A percentile compares a stretch with the other conserved stretches of the same genome.
phyloP scores from a whole-genome alignment of 2,113 vertebrate genomes.

The Pogonocichla stellata region DNA sequence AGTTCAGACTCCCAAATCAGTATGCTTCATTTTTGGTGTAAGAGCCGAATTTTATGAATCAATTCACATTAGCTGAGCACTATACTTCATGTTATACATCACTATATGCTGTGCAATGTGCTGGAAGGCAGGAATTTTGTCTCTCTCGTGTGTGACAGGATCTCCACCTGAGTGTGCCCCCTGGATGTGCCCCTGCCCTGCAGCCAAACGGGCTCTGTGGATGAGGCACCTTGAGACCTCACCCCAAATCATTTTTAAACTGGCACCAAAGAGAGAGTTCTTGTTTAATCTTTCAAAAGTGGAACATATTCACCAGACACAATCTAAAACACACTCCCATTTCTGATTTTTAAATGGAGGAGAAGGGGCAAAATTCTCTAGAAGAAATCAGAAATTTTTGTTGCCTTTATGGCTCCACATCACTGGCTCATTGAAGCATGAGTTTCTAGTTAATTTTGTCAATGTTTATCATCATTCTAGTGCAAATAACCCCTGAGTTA shows the following conservation, averaged over 20 bases:
- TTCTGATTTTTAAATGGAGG: background rate
- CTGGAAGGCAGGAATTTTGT: background rate
- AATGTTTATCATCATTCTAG: background rate
- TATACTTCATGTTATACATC: background rate
- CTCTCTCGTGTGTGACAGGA: background rate
- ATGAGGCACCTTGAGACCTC: background rate
- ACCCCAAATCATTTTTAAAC: background rate
- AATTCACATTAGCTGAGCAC: fast-evolving
- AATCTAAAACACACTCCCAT: background rate
- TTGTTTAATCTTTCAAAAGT: background rate
- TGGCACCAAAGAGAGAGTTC: background rate
- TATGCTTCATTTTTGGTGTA: background rate
- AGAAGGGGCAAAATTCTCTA: background rate
- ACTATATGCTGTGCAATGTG: background rate
- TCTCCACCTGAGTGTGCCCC: background rate
- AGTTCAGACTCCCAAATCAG: background rate
- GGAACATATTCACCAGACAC: background rate
- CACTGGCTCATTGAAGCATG: background rate
- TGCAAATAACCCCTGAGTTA: background rate
- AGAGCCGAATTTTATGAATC: background rate
- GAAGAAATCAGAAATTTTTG: background rate
- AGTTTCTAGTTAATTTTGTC: background rate
- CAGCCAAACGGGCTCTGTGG: fast-evolving
- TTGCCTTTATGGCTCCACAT: fast-evolving
- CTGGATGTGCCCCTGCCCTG: background rate